phyloP scores from a whole-genome alignment of 2,888 invertebrate genomes.

The Lymantria monacha region DNA sequence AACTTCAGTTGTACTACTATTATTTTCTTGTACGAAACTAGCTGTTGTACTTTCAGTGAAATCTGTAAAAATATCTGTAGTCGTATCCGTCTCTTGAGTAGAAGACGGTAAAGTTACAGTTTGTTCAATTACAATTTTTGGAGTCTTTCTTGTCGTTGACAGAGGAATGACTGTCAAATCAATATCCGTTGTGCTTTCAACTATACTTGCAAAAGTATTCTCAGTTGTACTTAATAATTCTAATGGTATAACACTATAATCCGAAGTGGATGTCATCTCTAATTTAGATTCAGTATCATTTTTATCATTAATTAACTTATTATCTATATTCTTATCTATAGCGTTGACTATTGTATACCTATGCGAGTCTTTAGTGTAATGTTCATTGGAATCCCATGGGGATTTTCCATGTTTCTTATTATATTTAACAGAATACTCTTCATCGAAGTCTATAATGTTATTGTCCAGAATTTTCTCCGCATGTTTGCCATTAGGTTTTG shows the following conservation, averaged over 20 bases:
- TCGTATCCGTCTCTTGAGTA: slow-evolving; percentile 32
- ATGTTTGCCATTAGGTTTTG: slow-evolving; percentile 30
- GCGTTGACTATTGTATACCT: slow-evolving; percentile 62
- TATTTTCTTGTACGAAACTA: not conserved
- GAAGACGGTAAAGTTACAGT: slow-evolving; percentile 58
- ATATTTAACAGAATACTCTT: slow-evolving; percentile 61
- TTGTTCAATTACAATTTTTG: slow-evolving; percentile 49
- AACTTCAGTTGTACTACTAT: slow-evolving; percentile 17
- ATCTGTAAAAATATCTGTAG: slow-evolving; percentile 19
- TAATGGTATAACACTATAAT: slow-evolving; percentile 66
- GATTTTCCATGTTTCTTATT: slow-evolving; percentile 57
- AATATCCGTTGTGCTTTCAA: slow-evolving; percentile 61
- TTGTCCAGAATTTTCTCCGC: slow-evolving; percentile 57
- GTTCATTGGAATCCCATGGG: slow-evolving; percentile 52
- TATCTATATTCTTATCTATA: slow-evolving; percentile 21
- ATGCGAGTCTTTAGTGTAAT: slow-evolving; percentile 58
- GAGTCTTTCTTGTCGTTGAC: slow-evolving; percentile 50
- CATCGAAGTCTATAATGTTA: slow-evolving; percentile 71
- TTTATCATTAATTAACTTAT: slow-evolving; percentile 17
- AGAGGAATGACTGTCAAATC: slow-evolving; percentile 71
- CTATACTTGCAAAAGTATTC: slow-evolving; percentile 46
- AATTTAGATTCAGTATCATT: slow-evolving; percentile 32
- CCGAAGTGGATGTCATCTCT: slow-evolving; percentile 50
- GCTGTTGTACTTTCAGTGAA: slow-evolving; percentile 29
- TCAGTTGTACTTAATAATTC: slow-evolving; percentile 71